Evolutionary conservation across 2,797 vertebrate genomes (phyloP), one percentile per base, ranked within the genome.

Genomic region (Psittacula echo): DNA sequence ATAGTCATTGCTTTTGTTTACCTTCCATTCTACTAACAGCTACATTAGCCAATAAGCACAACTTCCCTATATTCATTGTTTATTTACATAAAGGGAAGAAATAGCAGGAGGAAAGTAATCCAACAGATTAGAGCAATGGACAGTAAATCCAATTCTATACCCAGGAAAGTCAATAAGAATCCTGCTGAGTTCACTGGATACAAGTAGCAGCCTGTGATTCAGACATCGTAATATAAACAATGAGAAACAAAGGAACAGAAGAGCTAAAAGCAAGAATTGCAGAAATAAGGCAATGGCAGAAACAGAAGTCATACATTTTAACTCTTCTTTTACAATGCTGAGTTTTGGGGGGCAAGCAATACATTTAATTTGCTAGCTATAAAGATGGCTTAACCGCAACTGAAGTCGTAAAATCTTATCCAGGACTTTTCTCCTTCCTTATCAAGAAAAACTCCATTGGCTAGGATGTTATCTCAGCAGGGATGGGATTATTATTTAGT

Each of bases 121-220:
- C 94, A 91, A 81, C 51, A 85, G 76, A 93, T 95, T 86, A 94
- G 65, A 74, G 77, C 89, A 91, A 82, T 50, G 87, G 85, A 87
- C 73, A 91, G 85, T 86, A 96, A 97, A 97, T 93, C 82, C 85
- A 94, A 90, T 96, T 92, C 82, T 79, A 26, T 75, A 81, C n/a
- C 39, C 72, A 76, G 42, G 70, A 83, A 95, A 95, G 89, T 91
- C 85, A 82, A 73, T 91, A 95, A 54, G 64, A 94, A 70, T 88
- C 94, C 81, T 86, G 44, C 56, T 78, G 73, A 84, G 37, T 91
- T 95, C 83, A 91, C 23, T 60, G 66, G 50, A 26, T 70, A 44
- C 30, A 86, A 58, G 81, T 26, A 83, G 44, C 70, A 89, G 47
- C 29, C 34, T 56, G 34, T 84, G 51, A 60, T 86, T 92, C 70